Evolutionary conservation across 2,888 invertebrate species (phyloP).

Genomic region (Herminia tarsipennalis): DNA sequence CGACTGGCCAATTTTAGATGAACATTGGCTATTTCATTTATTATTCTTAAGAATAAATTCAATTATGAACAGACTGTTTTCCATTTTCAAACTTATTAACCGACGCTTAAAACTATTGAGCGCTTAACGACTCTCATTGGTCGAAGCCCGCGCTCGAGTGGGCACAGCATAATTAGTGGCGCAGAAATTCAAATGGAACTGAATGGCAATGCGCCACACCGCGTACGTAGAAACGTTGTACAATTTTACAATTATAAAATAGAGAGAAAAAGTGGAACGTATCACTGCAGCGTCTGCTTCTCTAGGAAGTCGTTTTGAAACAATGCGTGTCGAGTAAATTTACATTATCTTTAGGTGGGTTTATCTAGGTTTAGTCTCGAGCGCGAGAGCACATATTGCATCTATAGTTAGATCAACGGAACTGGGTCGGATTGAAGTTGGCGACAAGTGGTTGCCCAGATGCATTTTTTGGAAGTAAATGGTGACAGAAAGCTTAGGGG

Average conservation of each 20-base stretch:
- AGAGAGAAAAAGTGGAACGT: neutral
- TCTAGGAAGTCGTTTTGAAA: too few relatives aligned
- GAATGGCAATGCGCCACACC: neutral
- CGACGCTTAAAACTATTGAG: slow-evolving; percentile 3
- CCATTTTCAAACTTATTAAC: neutral
- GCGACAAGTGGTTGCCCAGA: too few relatives aligned
- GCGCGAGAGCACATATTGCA: too few relatives aligned
- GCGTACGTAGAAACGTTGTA: neutral
- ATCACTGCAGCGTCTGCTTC: neutral
- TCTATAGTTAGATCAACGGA: too few relatives aligned
- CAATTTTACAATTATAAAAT: neutral
- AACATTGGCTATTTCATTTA: too few relatives aligned
- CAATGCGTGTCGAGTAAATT: too few relatives aligned
- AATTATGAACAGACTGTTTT: neutral
- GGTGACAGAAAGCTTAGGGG: too few relatives aligned
- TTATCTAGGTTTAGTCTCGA: too few relatives aligned
- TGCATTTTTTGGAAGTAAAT: too few relatives aligned
- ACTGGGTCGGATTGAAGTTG: too few relatives aligned
- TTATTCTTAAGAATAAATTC: neutral
- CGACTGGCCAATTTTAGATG: too few relatives aligned
- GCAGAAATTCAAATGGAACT: slow-evolving; percentile 8
- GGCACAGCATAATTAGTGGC: slow-evolving; percentile 8
- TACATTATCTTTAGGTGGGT: too few relatives aligned
- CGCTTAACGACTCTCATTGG: slow-evolving; percentile 1
- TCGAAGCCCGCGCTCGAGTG: slow-evolving; percentile 4